phyloP scores from a whole-genome alignment of 2,113 vertebrate species.

The Corythoichthys intestinalis region DNA sequence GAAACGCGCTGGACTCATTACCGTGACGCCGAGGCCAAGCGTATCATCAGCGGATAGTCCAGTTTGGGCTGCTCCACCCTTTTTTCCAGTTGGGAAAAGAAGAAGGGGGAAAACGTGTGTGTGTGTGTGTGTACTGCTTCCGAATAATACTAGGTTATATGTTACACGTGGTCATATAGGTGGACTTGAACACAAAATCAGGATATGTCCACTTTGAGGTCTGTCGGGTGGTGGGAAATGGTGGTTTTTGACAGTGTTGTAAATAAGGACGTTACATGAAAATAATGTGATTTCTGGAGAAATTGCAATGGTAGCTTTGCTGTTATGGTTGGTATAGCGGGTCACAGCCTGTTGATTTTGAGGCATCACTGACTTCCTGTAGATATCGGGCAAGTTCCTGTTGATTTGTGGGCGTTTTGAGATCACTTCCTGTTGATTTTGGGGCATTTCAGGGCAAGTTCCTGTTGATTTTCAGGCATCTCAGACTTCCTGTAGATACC shows the following conservation, averaged over 20 bases:
- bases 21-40: slow-evolving; percentile 26
- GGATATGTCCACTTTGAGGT: slow-evolving; percentile 39
- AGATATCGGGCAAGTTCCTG: too few relatives aligned
- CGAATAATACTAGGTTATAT: slow-evolving; percentile 19
- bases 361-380: too few relatives aligned
- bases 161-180: slow-evolving; percentile 26
- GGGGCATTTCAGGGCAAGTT: too few relatives aligned
- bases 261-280: too few relatives aligned
- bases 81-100: slow-evolving; percentile 27
- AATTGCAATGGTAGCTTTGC: too few relatives aligned
- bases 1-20: slow-evolving; percentile 29
- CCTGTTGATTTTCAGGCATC: too few relatives aligned
- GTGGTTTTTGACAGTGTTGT: neutral
- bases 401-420: too few relatives aligned
- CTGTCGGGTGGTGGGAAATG: neutral
- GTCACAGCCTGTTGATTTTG: too few relatives aligned
- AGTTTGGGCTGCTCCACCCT: slow-evolving; percentile 11
- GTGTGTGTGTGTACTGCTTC: slow-evolving; percentile 19
- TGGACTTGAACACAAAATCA: slow-evolving; percentile 5
- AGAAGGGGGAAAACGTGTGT: slow-evolving; percentile 19
- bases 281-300: too few relatives aligned
- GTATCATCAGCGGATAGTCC: slow-evolving; percentile 30
- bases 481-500: too few relatives aligned
- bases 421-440: too few relatives aligned
- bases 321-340: too few relatives aligned